Conservation (phyloP, 2,797 vertebrate species). For the Kryptopterus vitreolus region DNA sequence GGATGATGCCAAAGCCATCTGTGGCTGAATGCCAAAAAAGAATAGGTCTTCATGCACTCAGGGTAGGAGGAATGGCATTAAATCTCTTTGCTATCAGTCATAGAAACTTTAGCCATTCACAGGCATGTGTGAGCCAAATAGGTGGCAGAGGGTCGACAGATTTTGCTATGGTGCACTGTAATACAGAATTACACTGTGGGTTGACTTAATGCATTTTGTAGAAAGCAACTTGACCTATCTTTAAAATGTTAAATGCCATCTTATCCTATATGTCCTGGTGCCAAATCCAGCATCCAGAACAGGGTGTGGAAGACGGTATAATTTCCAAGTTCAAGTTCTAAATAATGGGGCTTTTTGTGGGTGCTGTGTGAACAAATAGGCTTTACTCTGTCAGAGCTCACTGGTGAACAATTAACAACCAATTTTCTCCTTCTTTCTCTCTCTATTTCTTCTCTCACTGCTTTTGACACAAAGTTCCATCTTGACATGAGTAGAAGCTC, state of each 20-base stretch:
- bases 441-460: conserved; percentile 12
- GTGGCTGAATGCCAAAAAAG: neutral
- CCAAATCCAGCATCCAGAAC: conserved; percentile 5
- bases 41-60: neutral
- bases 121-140: neutral
- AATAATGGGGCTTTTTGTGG: neutral
- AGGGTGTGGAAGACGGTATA: conserved; percentile 15
- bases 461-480: conserved; percentile 23
- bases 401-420: conserved; percentile 38
- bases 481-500: conserved; percentile 29
- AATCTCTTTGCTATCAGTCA: neutral
- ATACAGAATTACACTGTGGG: neutral
- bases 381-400: conserved; percentile 23
- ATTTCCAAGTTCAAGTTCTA: neutral
- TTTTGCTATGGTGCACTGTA: too few species aligned
- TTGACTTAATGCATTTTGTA: neutral
- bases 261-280: neutral
- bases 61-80: neutral
- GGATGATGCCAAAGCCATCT: neutral
- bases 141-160: neutral
- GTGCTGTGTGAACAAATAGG: conserved; percentile 28
- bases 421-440: conserved; percentile 7
- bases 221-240: neutral
- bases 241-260: neutral
- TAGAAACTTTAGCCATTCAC: neutral